Evolutionary conservation across 2,113 vertebrate species (phyloP), one percentile per base, ranked within the genome.

Genomic region (Perca fluviatilis): DNA sequence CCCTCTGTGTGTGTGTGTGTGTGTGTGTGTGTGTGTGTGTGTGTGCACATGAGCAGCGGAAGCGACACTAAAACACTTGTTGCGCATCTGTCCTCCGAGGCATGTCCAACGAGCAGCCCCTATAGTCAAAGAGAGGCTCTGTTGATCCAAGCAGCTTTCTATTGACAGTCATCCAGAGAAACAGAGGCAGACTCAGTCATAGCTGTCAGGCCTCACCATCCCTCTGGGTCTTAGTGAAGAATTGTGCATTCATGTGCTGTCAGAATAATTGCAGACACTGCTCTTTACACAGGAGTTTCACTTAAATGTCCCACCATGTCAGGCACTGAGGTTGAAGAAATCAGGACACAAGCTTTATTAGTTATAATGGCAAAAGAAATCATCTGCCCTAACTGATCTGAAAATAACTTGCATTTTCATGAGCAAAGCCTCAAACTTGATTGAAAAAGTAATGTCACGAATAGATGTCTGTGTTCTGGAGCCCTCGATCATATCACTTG

Each of bases 61-160:
- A 89, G 86, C 80, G 9, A 86, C 76, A 90, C 87, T 86, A 68
- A 85, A 82, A 84, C 89, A 93, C 88, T 92, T 93, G 92, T 90
- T 93, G 83, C 63, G 85, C 93, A 90, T 93, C 89, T 93, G 91
- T 90, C 90, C 79, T 82, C 57, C 67, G 76, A 58, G 58, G 70
- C 74, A 74, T 84, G 90, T 81, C 84, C 68, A 73, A 75, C 81
- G 33, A 86, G 71, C 83, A 70, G 81, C 80, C 84, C 40, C 56
- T 33, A 21, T 50, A 16, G 66, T 73, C 40, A 86, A 56, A 86
- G 85, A 75, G 76, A 33, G 77, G 50, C 84, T 73, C 72, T 86
- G 85, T 86, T 82, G 86, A 77, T 79, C 93, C 92, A 94, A 95
- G 88, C 92, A 92, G 93, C 76, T 85, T 43, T 77, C 76, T 57